These are phyloP conservation scores for Notodonta ziczac DNA, from an alignment of 2,888 invertebrate genomes.

Conservation along the genomic window DNA sequence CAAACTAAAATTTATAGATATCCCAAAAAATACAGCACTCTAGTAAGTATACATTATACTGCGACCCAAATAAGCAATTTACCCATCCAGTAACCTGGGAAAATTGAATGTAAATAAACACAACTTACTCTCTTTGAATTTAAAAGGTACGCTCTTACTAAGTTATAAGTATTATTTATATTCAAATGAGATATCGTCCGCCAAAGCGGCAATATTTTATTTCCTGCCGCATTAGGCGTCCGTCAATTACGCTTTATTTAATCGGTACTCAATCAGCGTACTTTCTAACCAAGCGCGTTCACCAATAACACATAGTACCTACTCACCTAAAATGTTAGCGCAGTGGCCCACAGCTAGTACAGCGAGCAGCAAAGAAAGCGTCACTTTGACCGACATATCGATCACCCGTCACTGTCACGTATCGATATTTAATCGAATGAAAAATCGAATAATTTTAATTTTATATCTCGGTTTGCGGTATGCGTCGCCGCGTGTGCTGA, in stretches of 20 bases:
- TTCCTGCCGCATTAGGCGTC: conserved; percentile 28
- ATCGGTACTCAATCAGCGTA: conserved; percentile 22
- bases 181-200: neutral
- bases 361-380: conserved; percentile 63
- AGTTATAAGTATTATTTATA: neutral
- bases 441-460: conserved; percentile 49
- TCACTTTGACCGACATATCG: conserved; percentile 71
- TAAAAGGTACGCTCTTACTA: too few species aligned
- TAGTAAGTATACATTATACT: too few species aligned
- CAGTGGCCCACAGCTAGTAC: conserved; percentile 59
- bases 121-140: too few species aligned
- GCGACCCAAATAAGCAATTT: too few species aligned
- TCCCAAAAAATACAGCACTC: too few species aligned
- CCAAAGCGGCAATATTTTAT: conserved; percentile 10
- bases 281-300: conserved; percentile 34
- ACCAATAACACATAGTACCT: conserved; percentile 45
- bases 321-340: conserved; percentile 76
- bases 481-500: conserved; percentile 30
- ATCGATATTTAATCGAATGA: conserved; percentile 25
- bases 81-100: too few species aligned
- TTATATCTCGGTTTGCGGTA: conserved; percentile 51
- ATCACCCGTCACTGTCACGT: conserved; percentile 43
- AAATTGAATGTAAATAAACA: too few species aligned
- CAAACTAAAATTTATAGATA: too few species aligned
- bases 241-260: conserved; percentile 34